A percentile compares a stretch with the other conserved stretches of the same genome.
Evolutionary conservation across 2,113 vertebrate genomes (phyloP).

Genomic region (Xiphophorus maculatus): DNA sequence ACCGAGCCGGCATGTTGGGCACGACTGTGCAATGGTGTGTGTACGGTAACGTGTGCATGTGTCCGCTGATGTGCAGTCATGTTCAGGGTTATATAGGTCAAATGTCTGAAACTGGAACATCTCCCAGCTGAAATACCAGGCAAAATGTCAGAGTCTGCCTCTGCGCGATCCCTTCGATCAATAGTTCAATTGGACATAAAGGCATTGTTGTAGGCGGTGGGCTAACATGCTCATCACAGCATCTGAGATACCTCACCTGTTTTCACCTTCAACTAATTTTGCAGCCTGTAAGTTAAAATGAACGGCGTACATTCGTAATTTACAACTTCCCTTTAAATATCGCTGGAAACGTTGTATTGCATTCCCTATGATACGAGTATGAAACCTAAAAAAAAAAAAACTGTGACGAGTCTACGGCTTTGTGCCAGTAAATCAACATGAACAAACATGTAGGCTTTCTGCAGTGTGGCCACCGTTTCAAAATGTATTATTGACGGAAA

Average conservation of each 20-base stretch:
- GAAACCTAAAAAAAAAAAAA: too few species aligned
- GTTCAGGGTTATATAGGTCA: slow-evolving; percentile 74
- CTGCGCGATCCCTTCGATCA: slow-evolving; percentile 68
- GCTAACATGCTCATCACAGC: slow-evolving; percentile 14
- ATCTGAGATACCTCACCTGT: background rate
- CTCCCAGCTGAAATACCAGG: slow-evolving; percentile 70
- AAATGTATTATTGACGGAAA: too few species aligned
- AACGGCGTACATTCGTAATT: background rate
- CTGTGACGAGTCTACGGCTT: too few species aligned
- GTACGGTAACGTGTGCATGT: slow-evolving; percentile 27
- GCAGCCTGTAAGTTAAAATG: background rate
- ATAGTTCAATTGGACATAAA: slow-evolving; percentile 78
- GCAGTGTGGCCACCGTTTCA: too few species aligned
- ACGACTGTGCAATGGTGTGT: slow-evolving; percentile 34
- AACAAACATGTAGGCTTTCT: too few species aligned
- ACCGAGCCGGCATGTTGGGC: slow-evolving; percentile 27
- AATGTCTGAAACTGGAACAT: slow-evolving; percentile 66
- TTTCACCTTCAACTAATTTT: background rate
- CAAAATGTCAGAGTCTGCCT: slow-evolving; percentile 73
- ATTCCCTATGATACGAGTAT: too few species aligned
- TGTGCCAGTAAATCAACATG: too few species aligned
- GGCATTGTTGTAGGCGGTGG: slow-evolving; percentile 39
- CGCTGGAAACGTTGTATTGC: too few species aligned
- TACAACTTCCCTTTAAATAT: too few species aligned
- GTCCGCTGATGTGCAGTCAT: slow-evolving; percentile 43